These are phyloP conservation scores for Argyra leucocephala DNA, from an alignment of 2,888 invertebrate species.

Conservation along the genomic window DNA sequence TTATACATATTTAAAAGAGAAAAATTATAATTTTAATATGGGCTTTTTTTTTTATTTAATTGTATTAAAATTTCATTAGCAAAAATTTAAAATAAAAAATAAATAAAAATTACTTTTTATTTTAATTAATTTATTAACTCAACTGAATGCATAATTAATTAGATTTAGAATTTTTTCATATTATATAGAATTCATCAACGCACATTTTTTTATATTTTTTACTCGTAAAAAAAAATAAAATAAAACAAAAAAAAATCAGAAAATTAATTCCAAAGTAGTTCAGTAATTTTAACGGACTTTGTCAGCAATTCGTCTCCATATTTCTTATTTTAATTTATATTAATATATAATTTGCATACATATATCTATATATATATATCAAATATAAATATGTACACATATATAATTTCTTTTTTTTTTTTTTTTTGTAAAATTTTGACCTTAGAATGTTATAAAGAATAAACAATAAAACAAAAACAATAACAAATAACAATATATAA, in stretches of 20 bases:
- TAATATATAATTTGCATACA: not conserved
- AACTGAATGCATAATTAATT: not conserved
- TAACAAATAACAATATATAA: not conserved
- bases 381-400: too few relatives aligned
- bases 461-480: not conserved
- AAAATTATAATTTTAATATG: too few relatives aligned
- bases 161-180: not conserved
- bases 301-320: not conserved
- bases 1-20: too few relatives aligned
- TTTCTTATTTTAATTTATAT: not conserved
- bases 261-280: not conserved
- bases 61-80: too few relatives aligned
- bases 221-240: not conserved
- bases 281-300: not conserved
- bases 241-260: not conserved
- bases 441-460: not conserved
- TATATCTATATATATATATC: not conserved
- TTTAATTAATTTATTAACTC: not conserved
- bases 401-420: not conserved
- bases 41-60: too few relatives aligned
- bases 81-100: too few relatives aligned
- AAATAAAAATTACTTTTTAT: not conserved
- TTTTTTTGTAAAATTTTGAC: not conserved
- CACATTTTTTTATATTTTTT: not conserved
- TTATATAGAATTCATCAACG: too few relatives aligned